Base-by-base conservation (phyloP, 2,113 vertebrate genomes). In the Ochotona princeps region DNA sequence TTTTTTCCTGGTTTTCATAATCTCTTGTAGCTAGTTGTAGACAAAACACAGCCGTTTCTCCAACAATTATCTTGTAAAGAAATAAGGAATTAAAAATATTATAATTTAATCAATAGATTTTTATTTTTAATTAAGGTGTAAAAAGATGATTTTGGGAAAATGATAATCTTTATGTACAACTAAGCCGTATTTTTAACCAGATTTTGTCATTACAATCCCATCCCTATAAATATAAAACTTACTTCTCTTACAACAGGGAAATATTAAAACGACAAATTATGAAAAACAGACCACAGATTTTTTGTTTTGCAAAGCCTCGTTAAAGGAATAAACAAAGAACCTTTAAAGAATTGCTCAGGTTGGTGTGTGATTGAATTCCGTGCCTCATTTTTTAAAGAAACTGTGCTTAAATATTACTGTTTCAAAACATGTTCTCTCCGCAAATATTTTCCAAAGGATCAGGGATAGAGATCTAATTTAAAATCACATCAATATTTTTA, bases 21-120 rank as follows among this genome's bases (percentile, higher is more conserved):
- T 99, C 99, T 97, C 99, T 99, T 91, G 99, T 99, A 32, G 99
- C 99, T 97, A 99, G 98, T 97, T 99, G 99, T 97, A 99, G 98
- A 97, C 99, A 98, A 98, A 99, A 99, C 96, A 99, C 98, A 92
- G 98, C 99, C 2, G 99, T 99, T 98, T 99, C 99, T 95, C 99
- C 99, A 95, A 99, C 96, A 79, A 99, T 99, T 97, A 99, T 99
- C 99, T 99, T 97, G 75, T 87, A 97, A 97, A 95, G 80, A 97
- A 97, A 97, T 35, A 95, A 83, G 97, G 97, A 93, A 93, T 98
- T 94, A 96, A 38, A 74, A 49, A 88, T 38, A 88, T 98, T 95
- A 98, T 95, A 96, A 94, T 96, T 91, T 74, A 96, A 57, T 60
- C 95, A 94, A 9, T 20, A 93, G 1, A 67, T 47, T 66, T 80